These are phyloP conservation scores for Drosophila bunnanda DNA, from an alignment of 2,888 invertebrate genomes.

Conservation along the genomic window DNA sequence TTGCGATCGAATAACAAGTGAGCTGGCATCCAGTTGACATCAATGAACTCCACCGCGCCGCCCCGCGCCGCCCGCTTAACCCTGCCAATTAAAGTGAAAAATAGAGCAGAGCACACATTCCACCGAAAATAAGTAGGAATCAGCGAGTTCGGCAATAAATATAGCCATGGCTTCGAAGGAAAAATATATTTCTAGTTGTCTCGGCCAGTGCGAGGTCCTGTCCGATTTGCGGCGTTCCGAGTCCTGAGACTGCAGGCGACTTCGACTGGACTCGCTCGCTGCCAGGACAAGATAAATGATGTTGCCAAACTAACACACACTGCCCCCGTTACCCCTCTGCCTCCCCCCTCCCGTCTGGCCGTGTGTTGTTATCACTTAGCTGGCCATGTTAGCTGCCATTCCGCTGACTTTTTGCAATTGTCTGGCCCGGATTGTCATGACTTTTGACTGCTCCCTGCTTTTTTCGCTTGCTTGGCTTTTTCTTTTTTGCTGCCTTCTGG, in stretches of 20 bases:
- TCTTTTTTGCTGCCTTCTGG: conserved; percentile 1
- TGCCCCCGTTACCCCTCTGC: too few relatives aligned
- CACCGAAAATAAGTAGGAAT: conserved; percentile 35
- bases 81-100: conserved; percentile 78
- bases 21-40: conserved; percentile 47
- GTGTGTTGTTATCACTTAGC: conserved; percentile 47
- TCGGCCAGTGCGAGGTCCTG: conserved; percentile 25
- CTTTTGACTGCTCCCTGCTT: conserved; percentile 42
- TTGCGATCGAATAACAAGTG: conserved; percentile 56
- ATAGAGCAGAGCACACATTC: conserved; percentile 43
- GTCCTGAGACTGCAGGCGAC: conserved; percentile 26
- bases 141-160: conserved; percentile 68
- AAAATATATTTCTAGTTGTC: conserved; percentile 58
- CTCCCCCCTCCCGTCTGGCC: conserved; percentile 1
- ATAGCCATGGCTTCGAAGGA: conserved; percentile 52
- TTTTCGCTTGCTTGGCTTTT: conserved; percentile 30
- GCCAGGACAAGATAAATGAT: conserved; percentile 72
- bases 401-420: conserved; percentile 65
- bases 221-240: conserved; percentile 31
- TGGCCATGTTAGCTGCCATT: conserved; percentile 54
- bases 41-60: conserved; percentile 46
- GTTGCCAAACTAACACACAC: conserved; percentile 56
- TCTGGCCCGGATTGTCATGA: conserved; percentile 47
- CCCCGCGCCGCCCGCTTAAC: conserved; percentile 59
- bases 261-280: conserved; percentile 28